phyloP scores from a whole-genome alignment of 2,888 invertebrate genomes.

The Netelia inedita region DNA sequence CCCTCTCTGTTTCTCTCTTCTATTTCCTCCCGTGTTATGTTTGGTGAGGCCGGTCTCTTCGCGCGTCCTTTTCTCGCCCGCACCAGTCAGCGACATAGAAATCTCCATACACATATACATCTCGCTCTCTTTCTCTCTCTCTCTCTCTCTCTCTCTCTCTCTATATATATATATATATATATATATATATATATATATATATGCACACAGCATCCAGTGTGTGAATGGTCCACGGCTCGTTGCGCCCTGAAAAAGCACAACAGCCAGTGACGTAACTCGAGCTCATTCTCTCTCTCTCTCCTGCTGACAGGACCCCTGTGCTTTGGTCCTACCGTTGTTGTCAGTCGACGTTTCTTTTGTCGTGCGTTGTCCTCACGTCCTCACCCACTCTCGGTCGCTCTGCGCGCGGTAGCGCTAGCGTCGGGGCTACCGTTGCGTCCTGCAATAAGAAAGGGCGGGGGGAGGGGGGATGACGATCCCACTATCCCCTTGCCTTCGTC shows the following conservation, averaged over 20 bases:
- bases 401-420: conserved; percentile 65
- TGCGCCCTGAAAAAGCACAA: conserved; percentile 79
- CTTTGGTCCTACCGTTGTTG: conserved; percentile 70
- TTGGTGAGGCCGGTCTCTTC: conserved; percentile 43
- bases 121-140: too few species aligned
- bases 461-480: not conserved
- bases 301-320: conserved; percentile 74
- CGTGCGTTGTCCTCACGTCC: conserved; percentile 74
- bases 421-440: conserved; percentile 27
- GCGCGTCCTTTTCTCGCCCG: conserved; percentile 62
- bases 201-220: conserved; percentile 50
- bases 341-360: conserved; percentile 79
- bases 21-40: conserved; percentile 16
- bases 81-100: conserved; percentile 52
- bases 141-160: too few species aligned
- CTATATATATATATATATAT: too few species aligned
- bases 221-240: conserved; percentile 72
- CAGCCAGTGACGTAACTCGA: conserved; percentile 83
- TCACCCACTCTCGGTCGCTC: conserved; percentile 75
- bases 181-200: conserved; percentile 17
- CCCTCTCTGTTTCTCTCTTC: conserved; percentile 1
- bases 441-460: not conserved
- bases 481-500: not conserved
- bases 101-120: not conserved
- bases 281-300: conserved; percentile 63